Evolutionary conservation across 2,888 invertebrate genomes (phyloP).

Genomic region (Amiota mariae): DNA sequence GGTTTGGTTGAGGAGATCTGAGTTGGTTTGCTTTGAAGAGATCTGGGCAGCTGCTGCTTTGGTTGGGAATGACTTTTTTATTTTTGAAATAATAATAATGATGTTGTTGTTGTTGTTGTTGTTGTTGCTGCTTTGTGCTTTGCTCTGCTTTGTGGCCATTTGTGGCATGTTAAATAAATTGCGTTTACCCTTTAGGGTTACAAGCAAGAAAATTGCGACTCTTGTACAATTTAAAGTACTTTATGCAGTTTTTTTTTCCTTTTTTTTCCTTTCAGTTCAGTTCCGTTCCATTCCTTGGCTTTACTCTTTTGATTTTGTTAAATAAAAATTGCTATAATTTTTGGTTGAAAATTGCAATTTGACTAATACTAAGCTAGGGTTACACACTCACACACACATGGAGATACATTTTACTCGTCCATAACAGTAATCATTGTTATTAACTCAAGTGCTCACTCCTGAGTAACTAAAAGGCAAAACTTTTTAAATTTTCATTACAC

Average conservation of each 20-base stretch:
- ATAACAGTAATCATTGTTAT: conserved; percentile 23
- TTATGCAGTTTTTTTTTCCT: conserved; percentile 21
- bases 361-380: conserved; percentile 23
- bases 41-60: not conserved
- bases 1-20: conserved; percentile 6
- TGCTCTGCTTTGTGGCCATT: conserved; percentile 22
- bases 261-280: too few relatives aligned
- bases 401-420: not conserved
- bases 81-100: too few relatives aligned
- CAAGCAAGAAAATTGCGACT: conserved; percentile 59
- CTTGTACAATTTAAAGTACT: conserved; percentile 40
- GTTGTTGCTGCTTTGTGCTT: not conserved
- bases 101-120: too few relatives aligned
- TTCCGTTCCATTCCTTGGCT: conserved; percentile 29
- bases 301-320: conserved; percentile 53
- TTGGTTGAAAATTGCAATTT: conserved; percentile 64
- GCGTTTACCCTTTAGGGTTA: conserved; percentile 71
- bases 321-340: conserved; percentile 70
- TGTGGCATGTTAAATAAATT: conserved; percentile 63
- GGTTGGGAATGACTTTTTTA: not conserved
- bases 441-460: conserved; percentile 9
- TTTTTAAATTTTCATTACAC: too few relatives aligned
- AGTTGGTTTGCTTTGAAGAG: conserved; percentile 11
- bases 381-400: not conserved
- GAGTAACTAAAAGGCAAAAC: too few relatives aligned